phyloP scores from a whole-genome alignment of 2,888 invertebrate species.

The Trichopria drosophilae region DNA sequence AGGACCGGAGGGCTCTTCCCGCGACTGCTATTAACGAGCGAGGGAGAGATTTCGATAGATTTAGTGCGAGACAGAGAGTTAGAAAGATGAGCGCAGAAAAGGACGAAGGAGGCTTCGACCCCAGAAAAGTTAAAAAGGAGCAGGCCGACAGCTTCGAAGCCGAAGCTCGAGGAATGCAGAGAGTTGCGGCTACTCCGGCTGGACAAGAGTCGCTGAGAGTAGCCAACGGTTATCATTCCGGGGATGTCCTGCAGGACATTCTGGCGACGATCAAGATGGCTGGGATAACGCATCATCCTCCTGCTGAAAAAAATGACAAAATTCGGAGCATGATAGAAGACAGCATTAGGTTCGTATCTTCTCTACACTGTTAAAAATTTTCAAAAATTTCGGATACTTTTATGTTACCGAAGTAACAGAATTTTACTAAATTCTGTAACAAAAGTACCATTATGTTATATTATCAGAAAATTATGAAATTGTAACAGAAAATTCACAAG shows the following conservation, averaged over 20 bases:
- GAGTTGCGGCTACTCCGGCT: slow-evolving; percentile 9
- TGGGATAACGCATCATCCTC: slow-evolving; percentile 42
- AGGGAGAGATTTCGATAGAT: too few relatives aligned
- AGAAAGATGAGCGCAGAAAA: neutral
- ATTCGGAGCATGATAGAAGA: slow-evolving; percentile 69
- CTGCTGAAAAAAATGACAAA: slow-evolving; percentile 51
- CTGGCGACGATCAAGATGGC: slow-evolving; percentile 49
- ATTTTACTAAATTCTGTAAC: too few relatives aligned
- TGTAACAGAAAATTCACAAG: too few relatives aligned
- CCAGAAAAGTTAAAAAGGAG: too few relatives aligned
- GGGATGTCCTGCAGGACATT: slow-evolving; percentile 51
- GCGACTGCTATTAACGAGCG: too few relatives aligned
- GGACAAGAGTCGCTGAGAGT: slow-evolving; percentile 26
- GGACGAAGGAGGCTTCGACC: neutral
- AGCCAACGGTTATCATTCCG: slow-evolving; percentile 51
- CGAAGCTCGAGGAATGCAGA: slow-evolving; percentile 19
- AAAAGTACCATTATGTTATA: too few relatives aligned
- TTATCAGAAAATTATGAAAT: too few relatives aligned
- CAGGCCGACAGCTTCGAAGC: too few relatives aligned
- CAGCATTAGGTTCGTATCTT: slow-evolving; percentile 63
- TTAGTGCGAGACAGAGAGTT: neutral
- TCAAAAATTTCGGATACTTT: too few relatives aligned
- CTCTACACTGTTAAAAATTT: neutral
- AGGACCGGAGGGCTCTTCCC: too few relatives aligned
- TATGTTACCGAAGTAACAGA: too few relatives aligned